Base-by-base conservation (phyloP, 2,113 vertebrate genomes). In the Glaucidium brasilianum region DNA sequence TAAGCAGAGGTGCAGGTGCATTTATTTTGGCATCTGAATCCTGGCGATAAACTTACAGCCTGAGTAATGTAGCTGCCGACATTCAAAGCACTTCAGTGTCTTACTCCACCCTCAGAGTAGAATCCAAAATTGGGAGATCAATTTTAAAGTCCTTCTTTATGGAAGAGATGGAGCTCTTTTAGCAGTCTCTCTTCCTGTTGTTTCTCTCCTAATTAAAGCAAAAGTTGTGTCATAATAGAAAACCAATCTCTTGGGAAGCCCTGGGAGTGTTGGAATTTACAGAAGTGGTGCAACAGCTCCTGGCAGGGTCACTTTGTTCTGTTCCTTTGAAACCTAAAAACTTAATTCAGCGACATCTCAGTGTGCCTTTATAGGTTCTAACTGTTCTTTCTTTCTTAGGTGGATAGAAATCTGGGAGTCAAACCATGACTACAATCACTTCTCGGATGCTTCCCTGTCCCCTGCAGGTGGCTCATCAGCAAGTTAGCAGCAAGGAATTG, bases 401-500 rank as follows among this genome's bases (percentile, higher is more conserved):
- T 77, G 91, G 34, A 90, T 99, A 95, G 97, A 98, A 94, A 98
- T 97, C 97, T 72, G 94, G 63, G 96, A 96, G 62, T 96, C 96
- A 34, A 91, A 89, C 50, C 96, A 55, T 45, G 82, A 95, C 47
- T 98, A 94, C 82, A 95, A 56, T 74, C 82, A 94, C 71, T 97
- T 96, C 68, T 69, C 74, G 17, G 89, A 77, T 73, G 53, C 81
- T 76, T 94, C 97, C 78, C 97, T 83, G 97, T 67, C 87, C 17
- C 52, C 60, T 52, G 9, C 85, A 21, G 55, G 77, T 35, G 50
- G 58, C 90, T 63, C 75, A 97, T 39, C 32, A 11, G 88, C 37
- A 67, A 7, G 71, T 60, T 27, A 35, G 41, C 72, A 47, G 49
- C 14, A 8, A 72, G 56, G 69, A 89, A 21, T 29, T 55, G 52